Conservation (phyloP, 1,140 invertebrate species). For the Hydropsyche tenuis region DNA sequence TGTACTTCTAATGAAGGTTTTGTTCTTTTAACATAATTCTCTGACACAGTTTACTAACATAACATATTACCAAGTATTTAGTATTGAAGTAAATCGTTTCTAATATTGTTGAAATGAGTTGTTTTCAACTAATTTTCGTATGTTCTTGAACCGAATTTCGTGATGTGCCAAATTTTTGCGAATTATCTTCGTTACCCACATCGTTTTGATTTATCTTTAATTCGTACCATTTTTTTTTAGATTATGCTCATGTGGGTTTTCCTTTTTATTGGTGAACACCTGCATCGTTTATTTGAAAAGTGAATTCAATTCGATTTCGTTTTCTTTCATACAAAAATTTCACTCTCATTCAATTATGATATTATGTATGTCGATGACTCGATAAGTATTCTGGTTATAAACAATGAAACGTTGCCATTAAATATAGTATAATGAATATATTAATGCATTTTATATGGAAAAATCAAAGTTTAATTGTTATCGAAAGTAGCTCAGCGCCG, state of each 20-base stretch:
- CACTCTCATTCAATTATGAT: conserved; percentile 4
- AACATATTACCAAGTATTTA: background rate
- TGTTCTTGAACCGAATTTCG: background rate
- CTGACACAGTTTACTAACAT: background rate
- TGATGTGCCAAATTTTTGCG: no score
- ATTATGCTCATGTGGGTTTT: no score
- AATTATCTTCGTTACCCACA: no score
- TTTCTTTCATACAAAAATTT: conserved; percentile 15
- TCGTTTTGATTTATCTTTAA: no score
- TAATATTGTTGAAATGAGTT: no score
- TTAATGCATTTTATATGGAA: no score
- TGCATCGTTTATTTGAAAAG: background rate
- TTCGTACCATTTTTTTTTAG: no score
- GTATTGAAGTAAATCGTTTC: no score
- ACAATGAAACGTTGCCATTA: background rate
- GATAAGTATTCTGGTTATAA: conserved; percentile 1
- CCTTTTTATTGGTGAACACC: no score
- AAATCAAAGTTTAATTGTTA: background rate
- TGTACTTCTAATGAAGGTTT: no score
- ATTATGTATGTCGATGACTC: background rate
- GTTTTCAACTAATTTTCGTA: no score
- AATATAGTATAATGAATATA: background rate
- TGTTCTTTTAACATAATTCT: background rate
- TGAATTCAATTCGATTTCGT: background rate
- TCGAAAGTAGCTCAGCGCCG: background rate